phyloP scores from a whole-genome alignment of 2,113 vertebrate species.

The Aleadryas rufinucha region DNA sequence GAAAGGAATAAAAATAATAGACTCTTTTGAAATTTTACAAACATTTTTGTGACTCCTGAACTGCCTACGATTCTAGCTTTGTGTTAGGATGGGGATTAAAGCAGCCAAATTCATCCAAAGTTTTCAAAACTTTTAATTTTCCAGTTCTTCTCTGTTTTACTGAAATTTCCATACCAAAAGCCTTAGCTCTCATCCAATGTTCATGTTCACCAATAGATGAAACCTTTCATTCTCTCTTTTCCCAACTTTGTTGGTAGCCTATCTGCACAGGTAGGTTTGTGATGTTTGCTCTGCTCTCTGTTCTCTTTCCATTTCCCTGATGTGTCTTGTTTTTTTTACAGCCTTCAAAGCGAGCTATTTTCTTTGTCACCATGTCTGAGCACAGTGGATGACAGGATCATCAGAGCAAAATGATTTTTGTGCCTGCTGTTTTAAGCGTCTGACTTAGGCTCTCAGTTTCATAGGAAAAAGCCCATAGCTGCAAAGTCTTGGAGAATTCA shows the following conservation, averaged over 20 bases:
- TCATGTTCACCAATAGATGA: not conserved
- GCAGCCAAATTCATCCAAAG: not conserved
- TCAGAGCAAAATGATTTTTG: not conserved
- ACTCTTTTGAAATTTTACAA: not conserved
- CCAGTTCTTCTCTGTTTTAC: not conserved
- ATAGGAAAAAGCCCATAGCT: not conserved
- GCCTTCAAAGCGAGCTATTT: not conserved
- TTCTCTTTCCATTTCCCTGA: not conserved
- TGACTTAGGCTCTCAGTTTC: not conserved
- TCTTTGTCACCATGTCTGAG: not conserved
- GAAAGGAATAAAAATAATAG: not conserved
- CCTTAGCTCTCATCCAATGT: not conserved
- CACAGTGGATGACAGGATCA: not conserved
- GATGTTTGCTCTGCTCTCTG: not conserved
- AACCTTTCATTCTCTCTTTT: not conserved
- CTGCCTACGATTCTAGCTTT: not conserved
- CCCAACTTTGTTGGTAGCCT: not conserved
- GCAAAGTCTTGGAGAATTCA: not conserved
- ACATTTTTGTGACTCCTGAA: not conserved
- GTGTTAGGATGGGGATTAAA: not conserved
- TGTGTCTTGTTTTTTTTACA: not conserved
- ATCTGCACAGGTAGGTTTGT: not conserved
- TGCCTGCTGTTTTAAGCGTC: not conserved
- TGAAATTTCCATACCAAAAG: not conserved
- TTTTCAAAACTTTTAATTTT: not conserved